Evolutionary conservation across 2,113 vertebrate genomes (phyloP).

Genomic region (Cyphomyrus discorhynchus): DNA sequence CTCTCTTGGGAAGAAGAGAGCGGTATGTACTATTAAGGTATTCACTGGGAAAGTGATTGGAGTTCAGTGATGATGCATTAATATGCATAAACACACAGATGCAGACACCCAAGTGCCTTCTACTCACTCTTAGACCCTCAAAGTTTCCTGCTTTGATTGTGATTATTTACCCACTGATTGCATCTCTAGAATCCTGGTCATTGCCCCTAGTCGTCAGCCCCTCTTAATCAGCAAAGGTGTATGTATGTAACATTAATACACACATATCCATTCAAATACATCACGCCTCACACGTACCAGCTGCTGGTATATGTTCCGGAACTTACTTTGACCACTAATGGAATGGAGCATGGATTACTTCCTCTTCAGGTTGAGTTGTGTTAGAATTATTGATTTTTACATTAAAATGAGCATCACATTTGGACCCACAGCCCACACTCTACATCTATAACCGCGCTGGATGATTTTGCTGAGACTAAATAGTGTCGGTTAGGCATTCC

Average conservation of each 20-base stretch:
- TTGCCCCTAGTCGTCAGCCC: neutral
- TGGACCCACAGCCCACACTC: neutral
- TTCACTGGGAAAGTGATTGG: neutral
- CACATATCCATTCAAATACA: neutral
- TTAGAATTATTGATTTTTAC: constrained; percentile 18
- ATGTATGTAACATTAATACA: neutral
- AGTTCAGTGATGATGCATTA: neutral
- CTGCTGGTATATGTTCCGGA: neutral
- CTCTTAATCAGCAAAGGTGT: neutral
- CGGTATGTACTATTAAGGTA: neutral
- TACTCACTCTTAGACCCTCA: constrained; percentile 8
- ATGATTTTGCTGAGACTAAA: neutral
- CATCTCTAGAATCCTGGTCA: constrained; percentile 22
- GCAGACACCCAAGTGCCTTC: neutral
- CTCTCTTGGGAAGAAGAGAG: neutral
- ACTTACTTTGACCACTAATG: neutral
- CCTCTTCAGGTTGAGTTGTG: constrained; percentile 10
- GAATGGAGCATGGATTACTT: constrained; percentile 6
- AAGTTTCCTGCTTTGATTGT: constrained; percentile 22
- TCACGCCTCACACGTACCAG: neutral
- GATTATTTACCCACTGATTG: constrained; percentile 33
- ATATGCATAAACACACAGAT: neutral
- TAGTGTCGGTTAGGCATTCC: neutral
- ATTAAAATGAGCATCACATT: constrained; percentile 13
- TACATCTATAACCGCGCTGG: neutral